A percentile compares a stretch with the other conserved stretches of the same genome.
phyloP scores from a whole-genome alignment of 37 sponge, comb jelly and placozoan species.

The Spongia lamella region DNA sequence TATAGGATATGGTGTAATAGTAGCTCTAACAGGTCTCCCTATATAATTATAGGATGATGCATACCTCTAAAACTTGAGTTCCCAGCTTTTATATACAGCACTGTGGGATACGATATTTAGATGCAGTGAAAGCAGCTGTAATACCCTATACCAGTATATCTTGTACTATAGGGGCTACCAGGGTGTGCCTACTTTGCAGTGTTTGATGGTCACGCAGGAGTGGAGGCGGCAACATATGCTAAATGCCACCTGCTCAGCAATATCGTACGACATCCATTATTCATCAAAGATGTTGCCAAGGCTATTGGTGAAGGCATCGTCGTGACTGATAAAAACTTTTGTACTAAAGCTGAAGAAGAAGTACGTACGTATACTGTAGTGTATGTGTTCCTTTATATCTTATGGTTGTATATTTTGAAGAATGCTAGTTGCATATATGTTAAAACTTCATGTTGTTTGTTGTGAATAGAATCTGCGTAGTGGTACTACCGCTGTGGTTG shows the following conservation, averaged over 20 bases:
- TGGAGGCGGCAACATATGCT: constrained; percentile 87
- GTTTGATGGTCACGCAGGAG: constrained; percentile 95
- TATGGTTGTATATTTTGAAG: too few relatives aligned
- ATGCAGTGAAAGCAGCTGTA: too few relatives aligned
- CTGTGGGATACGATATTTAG: too few relatives aligned
- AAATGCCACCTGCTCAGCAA: constrained; percentile 72
- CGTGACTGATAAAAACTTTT: constrained; percentile 78
- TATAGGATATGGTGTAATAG: too few relatives aligned
- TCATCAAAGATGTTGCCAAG: constrained; percentile 57
- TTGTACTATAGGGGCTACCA: too few relatives aligned
- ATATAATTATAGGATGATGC: too few relatives aligned
- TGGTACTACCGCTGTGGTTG: constrained; percentile 87
- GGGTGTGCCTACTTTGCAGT: constrained; percentile 68
- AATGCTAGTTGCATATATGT: neutral
- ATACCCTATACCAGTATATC: too few relatives aligned
- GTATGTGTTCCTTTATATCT: too few relatives aligned
- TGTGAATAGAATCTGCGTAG: constrained; percentile 56
- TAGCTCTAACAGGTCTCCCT: too few relatives aligned
- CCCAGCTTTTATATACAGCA: too few relatives aligned
- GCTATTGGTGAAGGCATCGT: constrained; percentile 78
- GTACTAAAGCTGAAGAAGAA: constrained; percentile 50
- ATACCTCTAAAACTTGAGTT: too few relatives aligned
- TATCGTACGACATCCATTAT: constrained; percentile 60
- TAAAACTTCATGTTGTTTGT: neutral
- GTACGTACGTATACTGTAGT: constrained; percentile 10